Evolutionary conservation across 2,113 vertebrate species (phyloP).

Genomic region (Bufo gargarizans): DNA sequence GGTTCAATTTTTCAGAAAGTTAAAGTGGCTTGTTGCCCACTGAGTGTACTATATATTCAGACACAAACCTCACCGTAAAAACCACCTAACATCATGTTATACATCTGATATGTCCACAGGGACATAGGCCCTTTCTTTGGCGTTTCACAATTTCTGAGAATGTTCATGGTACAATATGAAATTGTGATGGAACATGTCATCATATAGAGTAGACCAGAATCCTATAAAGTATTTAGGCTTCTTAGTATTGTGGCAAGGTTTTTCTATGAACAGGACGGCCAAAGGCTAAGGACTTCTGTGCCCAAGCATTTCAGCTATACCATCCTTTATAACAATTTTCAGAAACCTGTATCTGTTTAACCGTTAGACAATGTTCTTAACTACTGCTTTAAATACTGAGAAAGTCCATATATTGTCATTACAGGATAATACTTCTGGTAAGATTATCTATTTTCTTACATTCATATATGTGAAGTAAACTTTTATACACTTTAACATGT

Average conservation of each 20-base stretch:
- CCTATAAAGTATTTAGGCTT: neutral
- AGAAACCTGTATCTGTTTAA: no score
- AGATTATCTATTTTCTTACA: no score
- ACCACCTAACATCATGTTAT: neutral
- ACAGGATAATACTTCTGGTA: neutral
- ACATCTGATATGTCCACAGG: neutral
- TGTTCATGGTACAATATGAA: neutral
- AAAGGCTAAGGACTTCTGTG: neutral
- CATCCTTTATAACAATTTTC: neutral
- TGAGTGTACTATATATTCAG: no score
- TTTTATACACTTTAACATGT: neutral
- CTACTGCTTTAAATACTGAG: neutral
- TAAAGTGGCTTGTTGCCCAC: no score
- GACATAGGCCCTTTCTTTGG: neutral
- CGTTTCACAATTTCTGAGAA: neutral
- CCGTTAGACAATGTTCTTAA: neutral
- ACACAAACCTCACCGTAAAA: neutral
- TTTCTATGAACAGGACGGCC: neutral
- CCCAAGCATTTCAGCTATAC: neutral
- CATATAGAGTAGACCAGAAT: neutral
- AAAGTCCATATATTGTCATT: neutral
- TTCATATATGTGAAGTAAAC: no score
- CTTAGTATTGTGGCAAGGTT: neutral
- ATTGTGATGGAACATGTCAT: neutral
- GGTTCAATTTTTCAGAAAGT: no score